Evolutionary conservation across 2,113 vertebrate species (phyloP), one percentile per base, ranked within the genome.

Genomic region (Cynocephalus volans): DNA sequence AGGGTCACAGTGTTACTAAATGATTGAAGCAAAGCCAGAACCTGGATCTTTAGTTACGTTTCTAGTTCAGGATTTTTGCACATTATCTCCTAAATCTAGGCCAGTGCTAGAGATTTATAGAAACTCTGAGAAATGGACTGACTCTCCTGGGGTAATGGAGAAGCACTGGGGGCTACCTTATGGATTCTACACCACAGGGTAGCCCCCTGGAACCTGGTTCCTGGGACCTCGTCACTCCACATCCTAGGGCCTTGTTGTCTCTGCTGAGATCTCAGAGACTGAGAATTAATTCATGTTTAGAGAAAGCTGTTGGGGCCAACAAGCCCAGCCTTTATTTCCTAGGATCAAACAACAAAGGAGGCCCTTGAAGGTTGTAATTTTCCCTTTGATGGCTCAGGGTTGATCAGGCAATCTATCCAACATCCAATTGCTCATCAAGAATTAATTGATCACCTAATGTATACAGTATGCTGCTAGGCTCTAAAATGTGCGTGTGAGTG

Each of bases 201-300:
- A 41, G 41, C 41, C 41, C 26, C 26, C 48, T 60, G 18, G 33
- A 67, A 48, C 0, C 11, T 45, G 21, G 11, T 6, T 3, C 10
- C 3, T 60, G 18, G 33, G 62, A 48, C 0, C 11, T 45, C 17
- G 8, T 4, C 5, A 8, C 3, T 56, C 5, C 2, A 0, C 1
- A 54, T 33, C 9, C 21, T 3, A 15, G 56, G 23, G 52, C 58
- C 72, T 64, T 5, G 0, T 41, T 52, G 60, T 52, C n/a, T 58
- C 56, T 36, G 62, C 10, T 36, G 45, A 5, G 36, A 72, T n/a
- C 52, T 95, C 50, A 41, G 41, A 75, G 58, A n/a, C 13, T 31
- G 79, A 76, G 17, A 86, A 17, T 52, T 72, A 58, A 73, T 77
- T 92, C 21, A 6, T 1, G 5, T 92, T 85, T 52, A 75, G 15